Evolutionary conservation across 2,888 invertebrate genomes (phyloP), one percentile per base, ranked within the genome.

Genomic region (Oithona nana): DNA sequence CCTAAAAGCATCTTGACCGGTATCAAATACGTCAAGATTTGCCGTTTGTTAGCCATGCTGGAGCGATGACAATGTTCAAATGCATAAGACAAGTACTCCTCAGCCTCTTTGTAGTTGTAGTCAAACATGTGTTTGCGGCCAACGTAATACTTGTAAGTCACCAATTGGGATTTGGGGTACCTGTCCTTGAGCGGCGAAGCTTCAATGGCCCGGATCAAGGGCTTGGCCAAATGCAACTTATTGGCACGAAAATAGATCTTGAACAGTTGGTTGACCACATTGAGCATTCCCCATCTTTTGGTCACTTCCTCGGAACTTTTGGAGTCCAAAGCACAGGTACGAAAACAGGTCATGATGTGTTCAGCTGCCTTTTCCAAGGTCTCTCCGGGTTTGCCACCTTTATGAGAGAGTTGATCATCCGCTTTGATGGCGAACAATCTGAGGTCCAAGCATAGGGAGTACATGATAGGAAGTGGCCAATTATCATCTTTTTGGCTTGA

Each of bases 51-150:
- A 69, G 83, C 86, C 63, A 77, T 79, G 65, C 84, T 86, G 62
- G 79, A 78, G 65, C 77, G 79, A 68, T 90, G 89, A 69, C 97
- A 95, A 69, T 87, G 83, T 71, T 85, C 81, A 73, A 97, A 97
- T 0, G 97, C 94, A 30, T 48, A 50, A 28, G 26, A 28, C 26
- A 57, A 28, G 26, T 59, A 66, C 67, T 67, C 71, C 81, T 81
- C 81, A 67, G 82, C 80, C 22, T 30, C 56, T 72, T 84, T 84
- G 71, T 93, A 93, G 71, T 97, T 90, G 63, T 92, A 92, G 74
- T 98, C 97, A 72, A 97, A 98, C 90, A 98, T 95, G 1, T 93
- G 89, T 73, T 97, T 95, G 30, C 95, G 80, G 0, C 97, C 97
- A 22, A 94, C 89, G 75, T 92, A 97, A 74, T 95, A 95, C 71